Percentiles rank a stretch among this genome's conserved stretches.
These are phyloP conservation scores for Oryzias woworae DNA, from an alignment of 2,113 vertebrate genomes.

Conservation along the genomic window DNA sequence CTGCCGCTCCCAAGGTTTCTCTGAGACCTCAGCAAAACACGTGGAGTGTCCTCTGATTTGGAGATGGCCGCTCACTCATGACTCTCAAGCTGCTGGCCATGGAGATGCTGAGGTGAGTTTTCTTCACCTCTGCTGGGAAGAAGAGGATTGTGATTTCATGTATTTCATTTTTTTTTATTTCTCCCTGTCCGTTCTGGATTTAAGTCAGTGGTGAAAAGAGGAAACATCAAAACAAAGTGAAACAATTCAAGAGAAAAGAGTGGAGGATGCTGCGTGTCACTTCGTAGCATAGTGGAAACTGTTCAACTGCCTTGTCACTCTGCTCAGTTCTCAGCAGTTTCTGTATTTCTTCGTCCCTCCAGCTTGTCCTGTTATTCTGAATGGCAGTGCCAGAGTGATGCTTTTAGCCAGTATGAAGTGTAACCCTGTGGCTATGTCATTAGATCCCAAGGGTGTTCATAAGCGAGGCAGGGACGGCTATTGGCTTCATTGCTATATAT, in stretches of 20 bases:
- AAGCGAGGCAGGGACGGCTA: slow-evolving; percentile 27
- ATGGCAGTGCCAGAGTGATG: slow-evolving; percentile 29
- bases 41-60: slow-evolving; percentile 51
- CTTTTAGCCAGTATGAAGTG: slow-evolving; percentile 43
- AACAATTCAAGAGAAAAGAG: not conserved
- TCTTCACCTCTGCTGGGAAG: slow-evolving; percentile 35
- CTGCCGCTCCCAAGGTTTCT: slow-evolving; percentile 42
- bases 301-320: slow-evolving; percentile 4
- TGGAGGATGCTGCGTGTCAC: slow-evolving; percentile 15
- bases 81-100: slow-evolving; percentile 28
- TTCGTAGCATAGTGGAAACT: slow-evolving; percentile 21
- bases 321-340: slow-evolving; percentile 6
- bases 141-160: slow-evolving; percentile 17
- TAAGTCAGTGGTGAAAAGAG: slow-evolving; percentile 18
- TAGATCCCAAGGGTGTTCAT: slow-evolving; percentile 49
- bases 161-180: not conserved
- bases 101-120: slow-evolving; percentile 1
- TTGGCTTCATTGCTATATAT: slow-evolving; percentile 50
- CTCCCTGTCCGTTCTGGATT: slow-evolving; percentile 16
- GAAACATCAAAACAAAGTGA: slow-evolving; percentile 29
- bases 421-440: slow-evolving; percentile 57
- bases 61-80: slow-evolving; percentile 48
- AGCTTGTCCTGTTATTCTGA: slow-evolving; percentile 21
- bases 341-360: slow-evolving; percentile 41
- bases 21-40: slow-evolving; percentile 54